phyloP scores from a whole-genome alignment of 2,797 vertebrate species.

The Rhinoraja longicauda region DNA sequence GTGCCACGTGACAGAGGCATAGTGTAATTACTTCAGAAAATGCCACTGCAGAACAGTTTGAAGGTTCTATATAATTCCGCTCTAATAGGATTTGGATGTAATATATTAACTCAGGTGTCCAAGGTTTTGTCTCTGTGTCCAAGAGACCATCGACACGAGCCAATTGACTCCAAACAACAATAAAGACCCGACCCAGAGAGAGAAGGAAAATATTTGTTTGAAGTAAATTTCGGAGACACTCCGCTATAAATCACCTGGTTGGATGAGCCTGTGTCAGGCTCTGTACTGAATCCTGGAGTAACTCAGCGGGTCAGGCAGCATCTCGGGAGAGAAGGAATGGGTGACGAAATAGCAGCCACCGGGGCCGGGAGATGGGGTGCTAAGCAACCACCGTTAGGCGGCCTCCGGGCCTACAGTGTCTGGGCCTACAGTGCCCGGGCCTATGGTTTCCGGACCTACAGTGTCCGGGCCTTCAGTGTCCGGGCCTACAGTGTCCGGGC shows the following conservation, averaged over 20 bases:
- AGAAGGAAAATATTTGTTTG: not conserved
- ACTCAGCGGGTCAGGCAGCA: no score
- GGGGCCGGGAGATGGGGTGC: no score
- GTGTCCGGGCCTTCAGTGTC: no score
- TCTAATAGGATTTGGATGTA: slow-evolving; percentile 16
- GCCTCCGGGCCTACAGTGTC: no score
- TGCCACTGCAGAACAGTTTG: slow-evolving; percentile 14
- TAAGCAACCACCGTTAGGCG: no score
- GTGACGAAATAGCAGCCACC: no score
- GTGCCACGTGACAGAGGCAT: not conserved
- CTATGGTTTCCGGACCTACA: no score
- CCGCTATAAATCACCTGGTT: not conserved
- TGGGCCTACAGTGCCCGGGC: no score
- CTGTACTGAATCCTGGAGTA: not conserved
- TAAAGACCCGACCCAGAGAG: not conserved
- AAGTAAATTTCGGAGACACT: not conserved
- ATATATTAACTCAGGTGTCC: not conserved
- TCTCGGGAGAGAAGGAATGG: no score
- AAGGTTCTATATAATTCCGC: slow-evolving; percentile 20
- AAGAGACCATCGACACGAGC: not conserved
- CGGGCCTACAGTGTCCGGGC: no score
- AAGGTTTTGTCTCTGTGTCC: not conserved
- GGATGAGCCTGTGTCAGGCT: not conserved
- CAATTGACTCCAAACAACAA: not conserved
- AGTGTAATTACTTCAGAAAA: slow-evolving; percentile 34